Evolutionary conservation across 2,888 invertebrate genomes (phyloP), one percentile per base, ranked within the genome.

Genomic region (Eurytoma californica): DNA sequence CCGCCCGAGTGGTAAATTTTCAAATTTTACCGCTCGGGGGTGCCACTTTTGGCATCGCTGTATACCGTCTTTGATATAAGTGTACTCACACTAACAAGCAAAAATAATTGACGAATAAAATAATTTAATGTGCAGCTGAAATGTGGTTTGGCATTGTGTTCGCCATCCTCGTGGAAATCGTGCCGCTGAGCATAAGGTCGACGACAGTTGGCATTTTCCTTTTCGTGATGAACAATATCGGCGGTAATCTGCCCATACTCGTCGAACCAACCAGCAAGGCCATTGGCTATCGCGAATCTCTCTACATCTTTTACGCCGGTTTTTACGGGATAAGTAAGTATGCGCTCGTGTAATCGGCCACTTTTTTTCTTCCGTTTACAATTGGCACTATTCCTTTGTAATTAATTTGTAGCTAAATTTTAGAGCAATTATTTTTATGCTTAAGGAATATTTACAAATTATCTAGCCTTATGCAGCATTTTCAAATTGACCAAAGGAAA

Each of bases 141-240:
- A 97, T 97, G 97, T 97, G 97, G 97, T 97, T 97, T 90, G 97
- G 97, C 68, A 97, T 97, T 82, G 94, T 97, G 3, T 97, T 97
- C 90, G 97, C 97, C 3, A 95, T 97, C 86, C 92, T 97, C 3
- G 96, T 97, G 1, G 97, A 97, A 91, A 95, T 97, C 82, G 96
- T 97, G 1, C 97, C 97, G 0, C 87, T 96, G 66, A 93, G 94
- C 7, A 93, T 96, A 16, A 92, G 97, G 66, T 97, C 97, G 4
- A 96, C 96, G 57, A 95, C 96, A 0, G 94, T 97, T 16, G 97
- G 97, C 0, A 93, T 97, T 51, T 97, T 97, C 88, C 92, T 97
- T 57, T 97, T 97, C 90, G 96, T 97, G 2, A 97, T 97, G 96
- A 97, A 97, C 91, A 97, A 97, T 91, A 94, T 97, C 80, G 97